Evolutionary conservation across 1,140 invertebrate genomes (phyloP).

Genomic region (Augochlora pura): DNA sequence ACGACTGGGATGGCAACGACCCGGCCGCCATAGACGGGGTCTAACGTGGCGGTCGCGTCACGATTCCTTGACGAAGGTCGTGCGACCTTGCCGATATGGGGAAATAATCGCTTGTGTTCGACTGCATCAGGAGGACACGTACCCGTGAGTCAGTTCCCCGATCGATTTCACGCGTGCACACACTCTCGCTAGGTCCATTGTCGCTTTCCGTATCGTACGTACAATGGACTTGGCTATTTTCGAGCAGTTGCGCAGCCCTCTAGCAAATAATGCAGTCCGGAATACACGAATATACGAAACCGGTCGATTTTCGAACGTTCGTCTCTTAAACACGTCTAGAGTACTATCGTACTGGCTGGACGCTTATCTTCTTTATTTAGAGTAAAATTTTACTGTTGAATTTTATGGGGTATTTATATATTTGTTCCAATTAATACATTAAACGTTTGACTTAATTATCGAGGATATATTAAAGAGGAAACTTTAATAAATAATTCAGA

Average conservation of each 20-base stretch:
- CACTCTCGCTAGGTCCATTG: constrained; percentile 38
- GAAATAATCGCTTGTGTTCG: constrained; percentile 37
- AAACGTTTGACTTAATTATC: too few species aligned
- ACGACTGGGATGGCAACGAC: constrained; percentile 58
- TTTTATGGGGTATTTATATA: too few species aligned
- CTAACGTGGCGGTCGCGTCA: constrained; percentile 50
- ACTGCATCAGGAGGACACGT: neutral
- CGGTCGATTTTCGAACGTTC: constrained; percentile 17
- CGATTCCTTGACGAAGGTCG: constrained; percentile 57
- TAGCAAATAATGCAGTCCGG: constrained; percentile 32
- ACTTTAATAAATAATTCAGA: too few species aligned
- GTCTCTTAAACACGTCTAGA: neutral
- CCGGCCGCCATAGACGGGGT: constrained; percentile 29
- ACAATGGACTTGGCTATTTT: constrained; percentile 55
- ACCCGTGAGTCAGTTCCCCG: constrained; percentile 44
- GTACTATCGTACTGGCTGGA: neutral
- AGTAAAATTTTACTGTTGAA: too few species aligned
- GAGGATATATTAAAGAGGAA: too few species aligned
- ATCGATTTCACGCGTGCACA: constrained; percentile 55
- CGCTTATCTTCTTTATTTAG: too few species aligned
- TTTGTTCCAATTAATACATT: too few species aligned
- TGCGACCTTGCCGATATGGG: constrained; percentile 60
- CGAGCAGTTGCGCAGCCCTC: constrained; percentile 51
- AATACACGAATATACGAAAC: constrained; percentile 5
- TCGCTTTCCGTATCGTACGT: constrained; percentile 12